Conservation (phyloP, 2,888 invertebrate genomes). For the Campaea margaritaria region DNA sequence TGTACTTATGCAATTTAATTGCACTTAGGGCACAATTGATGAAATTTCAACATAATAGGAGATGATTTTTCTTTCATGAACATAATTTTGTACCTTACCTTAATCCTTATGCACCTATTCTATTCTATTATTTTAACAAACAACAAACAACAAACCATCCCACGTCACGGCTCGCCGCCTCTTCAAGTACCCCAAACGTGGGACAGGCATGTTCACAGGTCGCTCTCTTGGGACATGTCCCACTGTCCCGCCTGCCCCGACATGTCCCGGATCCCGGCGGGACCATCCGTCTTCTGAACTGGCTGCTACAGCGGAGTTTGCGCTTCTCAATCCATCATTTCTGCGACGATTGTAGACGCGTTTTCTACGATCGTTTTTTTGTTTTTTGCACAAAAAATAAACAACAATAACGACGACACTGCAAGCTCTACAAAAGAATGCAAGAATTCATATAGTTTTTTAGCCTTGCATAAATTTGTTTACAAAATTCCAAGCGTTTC, state of each 20-base stretch:
- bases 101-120: too few relatives aligned
- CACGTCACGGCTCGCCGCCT: conserved; percentile 10
- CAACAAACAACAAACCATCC: not conserved
- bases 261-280: conserved; percentile 28
- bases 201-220: conserved; percentile 18
- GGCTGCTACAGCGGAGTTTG: conserved; percentile 14
- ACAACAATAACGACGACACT: too few relatives aligned
- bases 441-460: too few relatives aligned
- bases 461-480: too few relatives aligned
- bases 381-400: conserved; percentile 10
- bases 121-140: not conserved
- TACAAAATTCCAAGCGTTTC: too few relatives aligned
- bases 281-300: conserved; percentile 34
- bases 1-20: too few relatives aligned
- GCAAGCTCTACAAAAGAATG: too few relatives aligned
- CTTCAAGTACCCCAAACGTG: conserved; percentile 18
- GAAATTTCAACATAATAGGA: too few relatives aligned
- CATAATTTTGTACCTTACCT: too few relatives aligned
- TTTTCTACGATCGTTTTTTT: conserved; percentile 2
- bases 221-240: conserved; percentile 28
- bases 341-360: conserved; percentile 8
- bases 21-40: too few relatives aligned
- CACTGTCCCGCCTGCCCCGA: conserved; percentile 19
- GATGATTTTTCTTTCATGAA: too few relatives aligned
- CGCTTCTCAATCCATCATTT: conserved; percentile 24